Percentiles rank a stretch among this genome's conserved stretches.
phyloP scores from a whole-genome alignment of 2,797 vertebrate species.

The Eidolon dupreanum region DNA sequence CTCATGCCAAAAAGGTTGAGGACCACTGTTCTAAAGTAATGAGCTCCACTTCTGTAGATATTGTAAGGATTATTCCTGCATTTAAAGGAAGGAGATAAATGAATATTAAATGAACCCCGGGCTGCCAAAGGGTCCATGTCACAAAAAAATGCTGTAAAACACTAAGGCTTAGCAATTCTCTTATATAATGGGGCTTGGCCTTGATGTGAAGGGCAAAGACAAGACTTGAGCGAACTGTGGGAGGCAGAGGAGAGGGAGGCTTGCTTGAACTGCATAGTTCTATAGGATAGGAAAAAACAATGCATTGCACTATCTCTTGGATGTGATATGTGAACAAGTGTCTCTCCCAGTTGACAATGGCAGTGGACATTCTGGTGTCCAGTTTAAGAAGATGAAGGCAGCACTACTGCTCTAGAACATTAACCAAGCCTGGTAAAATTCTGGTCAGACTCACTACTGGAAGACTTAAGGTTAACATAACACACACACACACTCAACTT shows the following conservation, averaged over 20 bases:
- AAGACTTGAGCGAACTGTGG: neutral
- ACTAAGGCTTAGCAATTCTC: neutral
- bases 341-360: neutral
- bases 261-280: neutral
- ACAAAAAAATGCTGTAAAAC: neutral
- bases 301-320: neutral
- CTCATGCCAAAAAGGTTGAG: too few relatives aligned
- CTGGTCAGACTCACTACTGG: neutral
- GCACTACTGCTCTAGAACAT: neutral
- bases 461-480: neutral
- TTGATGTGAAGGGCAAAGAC: neutral
- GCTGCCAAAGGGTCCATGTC: neutral
- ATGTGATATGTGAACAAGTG: neutral
- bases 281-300: neutral
- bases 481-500: neutral
- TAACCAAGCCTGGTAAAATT: neutral
- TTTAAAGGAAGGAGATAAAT: slow-evolving; percentile 13
- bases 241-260: neutral
- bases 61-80: neutral
- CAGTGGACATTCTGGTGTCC: neutral
- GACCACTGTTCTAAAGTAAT: neutral
- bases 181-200: neutral
- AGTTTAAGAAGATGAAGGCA: neutral
- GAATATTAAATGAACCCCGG: slow-evolving; percentile 32
- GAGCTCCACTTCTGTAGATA: neutral